phyloP scores from a whole-genome alignment of 2,888 invertebrate species.

The Odontothrips loti region DNA sequence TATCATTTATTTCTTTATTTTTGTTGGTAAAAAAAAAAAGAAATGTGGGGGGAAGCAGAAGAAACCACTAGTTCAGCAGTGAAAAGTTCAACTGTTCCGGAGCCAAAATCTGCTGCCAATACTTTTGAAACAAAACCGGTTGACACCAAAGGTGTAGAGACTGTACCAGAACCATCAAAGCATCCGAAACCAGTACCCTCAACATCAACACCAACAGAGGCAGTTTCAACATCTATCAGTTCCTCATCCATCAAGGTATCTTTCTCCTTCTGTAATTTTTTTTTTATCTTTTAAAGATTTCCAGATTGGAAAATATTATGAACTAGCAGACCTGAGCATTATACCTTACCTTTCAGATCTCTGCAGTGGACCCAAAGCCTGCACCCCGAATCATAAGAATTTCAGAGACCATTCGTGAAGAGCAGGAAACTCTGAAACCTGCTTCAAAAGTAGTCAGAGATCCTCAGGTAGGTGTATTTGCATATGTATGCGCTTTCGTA shows the following conservation, averaged over 20 bases:
- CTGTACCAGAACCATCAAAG: background rate
- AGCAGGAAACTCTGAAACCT: conserved; percentile 1
- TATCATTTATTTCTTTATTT: background rate
- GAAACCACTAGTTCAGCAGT: background rate
- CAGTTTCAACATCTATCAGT: background rate
- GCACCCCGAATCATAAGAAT: background rate
- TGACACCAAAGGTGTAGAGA: background rate
- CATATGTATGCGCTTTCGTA: too few relatives aligned
- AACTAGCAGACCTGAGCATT: too few relatives aligned
- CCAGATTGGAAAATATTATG: too few relatives aligned
- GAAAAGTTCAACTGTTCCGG: background rate
- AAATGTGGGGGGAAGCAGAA: conserved; percentile 1
- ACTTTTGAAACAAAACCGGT: too few relatives aligned
- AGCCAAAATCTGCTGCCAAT: too few relatives aligned
- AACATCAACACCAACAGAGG: background rate
- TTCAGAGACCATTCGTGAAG: background rate
- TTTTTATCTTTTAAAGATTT: too few relatives aligned
- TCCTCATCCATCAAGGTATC: background rate
- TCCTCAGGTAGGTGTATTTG: background rate
- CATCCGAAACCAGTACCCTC: background rate
- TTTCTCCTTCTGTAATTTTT: background rate
- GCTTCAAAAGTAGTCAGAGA: background rate
- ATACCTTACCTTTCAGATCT: background rate
- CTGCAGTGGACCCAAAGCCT: background rate
- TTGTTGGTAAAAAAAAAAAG: conserved; percentile 30